A percentile compares a stretch with the other conserved stretches of the same genome.
phyloP scores from a whole-genome alignment of 2,888 invertebrate genomes.

The Neria commutata region DNA sequence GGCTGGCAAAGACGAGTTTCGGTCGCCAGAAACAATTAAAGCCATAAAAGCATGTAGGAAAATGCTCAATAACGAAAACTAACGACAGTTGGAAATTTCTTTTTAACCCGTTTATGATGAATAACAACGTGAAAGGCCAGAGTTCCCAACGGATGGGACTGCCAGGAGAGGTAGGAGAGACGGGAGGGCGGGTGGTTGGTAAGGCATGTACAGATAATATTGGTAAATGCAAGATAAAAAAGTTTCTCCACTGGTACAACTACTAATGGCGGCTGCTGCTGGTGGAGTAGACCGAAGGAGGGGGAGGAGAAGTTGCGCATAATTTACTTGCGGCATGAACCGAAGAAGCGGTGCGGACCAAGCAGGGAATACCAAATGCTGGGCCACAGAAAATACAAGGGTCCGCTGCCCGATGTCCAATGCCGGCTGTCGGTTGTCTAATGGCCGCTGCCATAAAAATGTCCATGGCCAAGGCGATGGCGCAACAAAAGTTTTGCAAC shows the following conservation, averaged over 20 bases:
- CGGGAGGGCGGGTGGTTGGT: no score
- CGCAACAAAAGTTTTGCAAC: slow-evolving; percentile 9
- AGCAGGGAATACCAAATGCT: no score
- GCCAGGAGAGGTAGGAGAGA: neutral
- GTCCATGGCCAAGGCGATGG: no score
- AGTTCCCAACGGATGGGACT: neutral
- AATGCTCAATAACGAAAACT: slow-evolving; percentile 4
- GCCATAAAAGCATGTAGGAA: neutral
- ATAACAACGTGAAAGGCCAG: neutral
- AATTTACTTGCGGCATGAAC: no score
- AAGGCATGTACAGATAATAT: slow-evolving; percentile 2
- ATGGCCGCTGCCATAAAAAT: no score
- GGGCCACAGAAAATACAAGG: no score
- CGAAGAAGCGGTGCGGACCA: no score
- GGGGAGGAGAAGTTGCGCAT: neutral
- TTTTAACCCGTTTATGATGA: neutral
- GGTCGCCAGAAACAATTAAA: neutral
- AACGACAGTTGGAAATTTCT: slow-evolving; percentile 1
- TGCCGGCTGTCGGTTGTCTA: no score
- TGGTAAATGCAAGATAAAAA: neutral
- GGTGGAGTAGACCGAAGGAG: neutral
- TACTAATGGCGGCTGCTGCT: neutral
- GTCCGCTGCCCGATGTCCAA: no score
- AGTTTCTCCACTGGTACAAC: no score
- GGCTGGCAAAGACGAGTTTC: neutral